phyloP scores from a whole-genome alignment of 2,888 invertebrate species.

The Nipponacmea schrenckii region DNA sequence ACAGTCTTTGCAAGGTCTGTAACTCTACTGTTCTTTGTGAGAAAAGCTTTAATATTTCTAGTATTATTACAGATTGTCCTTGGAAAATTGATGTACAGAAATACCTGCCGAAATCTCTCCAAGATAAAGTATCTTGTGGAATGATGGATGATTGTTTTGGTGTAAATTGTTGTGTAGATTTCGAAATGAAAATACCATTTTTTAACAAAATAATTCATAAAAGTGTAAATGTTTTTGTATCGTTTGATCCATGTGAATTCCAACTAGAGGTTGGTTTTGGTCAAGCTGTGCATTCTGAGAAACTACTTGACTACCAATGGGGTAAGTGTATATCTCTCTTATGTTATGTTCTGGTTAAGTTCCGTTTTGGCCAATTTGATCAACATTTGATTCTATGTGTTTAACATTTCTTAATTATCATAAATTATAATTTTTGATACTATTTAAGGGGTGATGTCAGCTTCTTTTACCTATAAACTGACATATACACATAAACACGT shows the following conservation, averaged over 20 bases:
- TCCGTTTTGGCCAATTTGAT: too few species aligned
- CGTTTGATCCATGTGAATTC: conserved; percentile 28
- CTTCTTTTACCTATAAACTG: too few species aligned
- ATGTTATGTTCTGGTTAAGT: too few species aligned
- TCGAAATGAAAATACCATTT: conserved; percentile 30
- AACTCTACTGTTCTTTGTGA: too few species aligned
- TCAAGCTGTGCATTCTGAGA: conserved; percentile 13
- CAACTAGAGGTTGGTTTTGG: conserved; percentile 24
- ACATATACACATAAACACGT: too few species aligned
- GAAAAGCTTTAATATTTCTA: too few species aligned
- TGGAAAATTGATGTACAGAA: conserved; percentile 19
- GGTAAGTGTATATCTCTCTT: conserved; percentile 20
- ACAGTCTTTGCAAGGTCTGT: too few species aligned
- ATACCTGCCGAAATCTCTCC: conserved; percentile 24
- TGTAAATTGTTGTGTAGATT: conserved; percentile 32
- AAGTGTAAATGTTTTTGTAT: conserved; percentile 21
- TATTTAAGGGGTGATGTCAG: too few species aligned
- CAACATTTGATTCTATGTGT: too few species aligned
- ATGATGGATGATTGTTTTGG: conserved; percentile 39
- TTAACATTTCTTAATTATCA: too few species aligned
- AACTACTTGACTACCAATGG: conserved; percentile 22
- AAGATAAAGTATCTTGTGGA: conserved; percentile 27
- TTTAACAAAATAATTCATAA: conserved; percentile 21
- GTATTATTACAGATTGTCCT: conserved; percentile 10
- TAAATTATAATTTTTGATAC: too few species aligned